These are phyloP conservation scores for Acronicta leporina DNA, from an alignment of 2,888 invertebrate species.

Conservation along the genomic window DNA sequence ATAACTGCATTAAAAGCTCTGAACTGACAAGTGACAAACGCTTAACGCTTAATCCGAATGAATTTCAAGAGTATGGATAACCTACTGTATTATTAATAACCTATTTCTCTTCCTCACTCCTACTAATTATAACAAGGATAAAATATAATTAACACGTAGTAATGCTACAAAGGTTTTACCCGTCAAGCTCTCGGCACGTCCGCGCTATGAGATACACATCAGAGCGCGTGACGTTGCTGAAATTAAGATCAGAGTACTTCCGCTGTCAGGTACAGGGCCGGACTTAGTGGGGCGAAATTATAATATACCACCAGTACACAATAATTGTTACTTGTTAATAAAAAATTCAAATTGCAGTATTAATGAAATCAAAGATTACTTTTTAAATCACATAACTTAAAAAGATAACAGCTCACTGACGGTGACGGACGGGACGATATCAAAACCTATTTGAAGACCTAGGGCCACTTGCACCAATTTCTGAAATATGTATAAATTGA, in stretches of 20 bases:
- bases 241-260: slow-evolving; percentile 17
- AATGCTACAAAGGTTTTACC: slow-evolving; percentile 9
- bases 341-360: too few species aligned
- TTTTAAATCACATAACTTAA: too few species aligned
- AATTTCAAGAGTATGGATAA: too few species aligned
- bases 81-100: neutral
- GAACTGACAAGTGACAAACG: too few species aligned
- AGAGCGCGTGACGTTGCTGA: slow-evolving; percentile 23
- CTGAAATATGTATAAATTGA: too few species aligned
- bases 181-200: slow-evolving; percentile 22
- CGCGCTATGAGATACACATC: slow-evolving; percentile 34
- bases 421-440: too few species aligned
- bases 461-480: too few species aligned
- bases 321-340: neutral
- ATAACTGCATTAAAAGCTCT: too few species aligned
- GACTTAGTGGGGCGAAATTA: neutral
- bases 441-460: too few species aligned
- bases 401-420: too few species aligned
- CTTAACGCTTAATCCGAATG: too few species aligned
- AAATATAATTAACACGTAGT: slow-evolving; percentile 18
- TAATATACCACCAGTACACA: neutral
- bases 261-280: neutral
- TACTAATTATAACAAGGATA: slow-evolving; percentile 2
- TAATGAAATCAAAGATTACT: too few species aligned
- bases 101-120: neutral